Base-by-base conservation (phyloP, 1,140 invertebrate genomes). In the Microplitis demolitor region DNA sequence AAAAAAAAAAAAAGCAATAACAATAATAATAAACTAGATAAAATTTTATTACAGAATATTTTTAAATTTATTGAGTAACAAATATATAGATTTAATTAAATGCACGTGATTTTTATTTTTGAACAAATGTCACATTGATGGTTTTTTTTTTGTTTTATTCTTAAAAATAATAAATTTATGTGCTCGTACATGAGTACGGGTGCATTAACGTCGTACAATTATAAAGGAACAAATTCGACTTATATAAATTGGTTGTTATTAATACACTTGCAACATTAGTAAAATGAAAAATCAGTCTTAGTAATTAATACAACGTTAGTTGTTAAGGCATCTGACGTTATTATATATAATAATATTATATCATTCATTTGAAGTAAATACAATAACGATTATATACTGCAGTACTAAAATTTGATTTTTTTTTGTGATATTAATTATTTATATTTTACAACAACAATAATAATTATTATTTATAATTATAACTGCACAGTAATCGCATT, bases 251-350 rank as follows among this genome's bases (percentile, higher is more conserved):
- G 37, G 0, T 33, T 62, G 14, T 13, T 60, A 16, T 39, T 51
- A 66, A 66, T 31, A 56, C n/a, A 66, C 51, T n/a, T 68, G 63
- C 37, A 72, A 66, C n/a, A 33, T 66, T 37, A 56, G 33, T 50
- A 64, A 33, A 31, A 60, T 31, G 66, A 72, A 72, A 72, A 72
- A 72, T 72, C 71, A 72, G 71, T 72, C 71, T 72, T 72, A 67
- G 56, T 72, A 9, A 60, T 16, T 61, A 67, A 66, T 67, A 72
- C 71, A 72, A 72, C 71, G 54, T 35, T 61, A 14, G 71, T 66
- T 72, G 63, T 58, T 72, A 72, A 72, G 71, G 71, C 71, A 72
- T 54, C 64, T 31, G 39, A 50, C n/a, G 24, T 53, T 6, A 58
- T 58, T 60, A 39, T 66, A 24, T 24, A 24, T 24, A 24, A 24